Conservation (phyloP, 92 coral and sea anemone genomes). For the Porites cylindrica region DNA sequence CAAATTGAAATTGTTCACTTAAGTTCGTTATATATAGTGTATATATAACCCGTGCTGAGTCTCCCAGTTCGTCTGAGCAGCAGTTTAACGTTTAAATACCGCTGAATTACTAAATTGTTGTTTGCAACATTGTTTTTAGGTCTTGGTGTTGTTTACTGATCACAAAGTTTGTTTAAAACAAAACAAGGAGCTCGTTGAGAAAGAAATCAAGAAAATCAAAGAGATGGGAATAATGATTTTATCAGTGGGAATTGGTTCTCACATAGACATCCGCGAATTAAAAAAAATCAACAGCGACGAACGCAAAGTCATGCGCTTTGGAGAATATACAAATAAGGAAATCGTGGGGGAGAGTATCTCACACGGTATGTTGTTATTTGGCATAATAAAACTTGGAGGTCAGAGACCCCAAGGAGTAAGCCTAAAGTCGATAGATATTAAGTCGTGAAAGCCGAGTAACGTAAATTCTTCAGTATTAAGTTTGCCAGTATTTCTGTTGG, state of each 20-base stretch:
- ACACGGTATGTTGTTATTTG: neutral
- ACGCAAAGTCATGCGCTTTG: slow-evolving; percentile 2
- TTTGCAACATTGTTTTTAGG: neutral
- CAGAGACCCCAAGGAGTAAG: neutral
- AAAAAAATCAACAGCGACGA: neutral
- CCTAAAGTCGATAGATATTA: neutral
- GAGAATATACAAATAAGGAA: neutral
- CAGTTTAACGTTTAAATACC: neutral
- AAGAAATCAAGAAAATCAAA: neutral
- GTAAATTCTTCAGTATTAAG: too few relatives aligned
- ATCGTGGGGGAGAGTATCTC: neutral
- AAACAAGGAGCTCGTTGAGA: neutral
- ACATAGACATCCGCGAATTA: neutral
- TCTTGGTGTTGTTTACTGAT: neutral
- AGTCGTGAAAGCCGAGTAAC: neutral
- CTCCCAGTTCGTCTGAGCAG: neutral
- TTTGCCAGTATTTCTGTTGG: too few relatives aligned
- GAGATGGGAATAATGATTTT: neutral
- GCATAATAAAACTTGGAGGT: neutral
- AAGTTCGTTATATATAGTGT: too few relatives aligned
- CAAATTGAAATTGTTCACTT: too few relatives aligned
- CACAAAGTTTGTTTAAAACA: neutral
- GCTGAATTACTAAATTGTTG: neutral
- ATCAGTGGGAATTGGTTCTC: neutral
- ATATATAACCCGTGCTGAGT: too few relatives aligned